A percentile compares a stretch with the other conserved stretches of the same genome.
phyloP scores from a whole-genome alignment of 2,797 vertebrate species.

The Lacerta bilineata region DNA sequence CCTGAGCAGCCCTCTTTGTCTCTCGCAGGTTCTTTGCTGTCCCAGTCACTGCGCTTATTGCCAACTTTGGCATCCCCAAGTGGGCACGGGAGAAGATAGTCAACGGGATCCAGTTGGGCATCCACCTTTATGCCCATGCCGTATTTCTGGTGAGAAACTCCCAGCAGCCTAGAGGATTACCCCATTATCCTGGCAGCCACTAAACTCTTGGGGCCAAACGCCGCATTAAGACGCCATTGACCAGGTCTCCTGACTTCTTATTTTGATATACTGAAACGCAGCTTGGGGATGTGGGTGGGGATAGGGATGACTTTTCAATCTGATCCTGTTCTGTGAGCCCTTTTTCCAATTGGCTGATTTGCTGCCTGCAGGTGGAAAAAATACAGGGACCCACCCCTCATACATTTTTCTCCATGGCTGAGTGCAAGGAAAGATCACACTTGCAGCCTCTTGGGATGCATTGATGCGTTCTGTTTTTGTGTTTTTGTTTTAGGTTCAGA shows the following conservation, averaged over 20 bases:
- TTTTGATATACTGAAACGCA: neutral
- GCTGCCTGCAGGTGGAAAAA: neutral
- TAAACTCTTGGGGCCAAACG: too few species aligned
- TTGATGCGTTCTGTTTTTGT: too few species aligned
- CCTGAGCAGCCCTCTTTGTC: neutral
- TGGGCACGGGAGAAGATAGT: conserved; percentile 97
- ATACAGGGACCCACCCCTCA: neutral
- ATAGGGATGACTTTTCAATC: too few species aligned
- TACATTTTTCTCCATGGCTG: neutral
- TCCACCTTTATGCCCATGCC: conserved; percentile 92
- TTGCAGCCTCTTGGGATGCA: neutral
- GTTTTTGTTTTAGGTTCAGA: neutral
- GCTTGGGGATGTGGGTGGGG: neutral
- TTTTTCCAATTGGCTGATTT: neutral
- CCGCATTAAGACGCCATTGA: neutral
- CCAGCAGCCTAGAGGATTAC: neutral
- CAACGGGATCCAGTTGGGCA: conserved; percentile 93
- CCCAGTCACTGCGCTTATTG: conserved; percentile 92
- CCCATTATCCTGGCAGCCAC: too few species aligned
- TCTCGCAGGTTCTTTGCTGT: conserved; percentile 91
- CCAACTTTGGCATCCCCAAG: conserved; percentile 94
- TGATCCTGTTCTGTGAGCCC: neutral
- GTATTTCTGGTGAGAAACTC: conserved; percentile 83
- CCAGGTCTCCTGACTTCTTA: neutral
- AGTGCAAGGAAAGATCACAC: neutral